Percentiles rank a stretch among this genome's conserved stretches.
Evolutionary conservation across 2,797 vertebrate species (phyloP).

Genomic region (Limosa lapponica): DNA sequence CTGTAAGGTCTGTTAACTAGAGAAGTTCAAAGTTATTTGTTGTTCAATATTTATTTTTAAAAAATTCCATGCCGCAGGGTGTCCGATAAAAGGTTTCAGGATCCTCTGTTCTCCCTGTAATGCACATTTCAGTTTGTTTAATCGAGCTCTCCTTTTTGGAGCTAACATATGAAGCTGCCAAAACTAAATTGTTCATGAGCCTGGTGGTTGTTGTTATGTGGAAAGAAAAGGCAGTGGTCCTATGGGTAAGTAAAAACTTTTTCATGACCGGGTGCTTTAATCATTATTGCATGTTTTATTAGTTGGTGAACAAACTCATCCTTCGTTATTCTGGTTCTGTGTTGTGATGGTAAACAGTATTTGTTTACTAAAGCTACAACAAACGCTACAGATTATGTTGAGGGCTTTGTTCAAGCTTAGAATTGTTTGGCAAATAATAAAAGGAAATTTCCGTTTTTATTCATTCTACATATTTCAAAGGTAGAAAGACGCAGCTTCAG

Average conservation of each 20-base stretch:
- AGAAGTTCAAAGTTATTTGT: slow-evolving; percentile 58
- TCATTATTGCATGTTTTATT: background rate
- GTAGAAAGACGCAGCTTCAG: background rate
- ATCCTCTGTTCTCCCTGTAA: slow-evolving; percentile 29
- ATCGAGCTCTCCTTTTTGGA: slow-evolving; percentile 10
- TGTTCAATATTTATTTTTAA: slow-evolving; percentile 30
- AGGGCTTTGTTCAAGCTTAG: background rate
- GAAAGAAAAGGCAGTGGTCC: background rate
- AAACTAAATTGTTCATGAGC: background rate
- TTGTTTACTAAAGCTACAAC: background rate
- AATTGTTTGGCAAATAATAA: background rate
- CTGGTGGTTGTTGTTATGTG: background rate
- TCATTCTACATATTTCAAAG: background rate
- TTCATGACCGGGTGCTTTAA: background rate
- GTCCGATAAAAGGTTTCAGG: slow-evolving; percentile 42
- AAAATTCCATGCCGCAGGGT: background rate
- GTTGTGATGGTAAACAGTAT: background rate
- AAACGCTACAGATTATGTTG: background rate
- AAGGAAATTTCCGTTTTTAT: background rate
- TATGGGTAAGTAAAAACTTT: background rate
- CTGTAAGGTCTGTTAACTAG: slow-evolving; percentile 49
- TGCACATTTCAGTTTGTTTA: background rate
- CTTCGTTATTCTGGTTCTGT: background rate
- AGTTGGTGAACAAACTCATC: background rate
- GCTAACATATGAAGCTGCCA: background rate